These are phyloP conservation scores for Lithophane socia DNA, from an alignment of 2,888 invertebrate genomes.

Conservation along the genomic window DNA sequence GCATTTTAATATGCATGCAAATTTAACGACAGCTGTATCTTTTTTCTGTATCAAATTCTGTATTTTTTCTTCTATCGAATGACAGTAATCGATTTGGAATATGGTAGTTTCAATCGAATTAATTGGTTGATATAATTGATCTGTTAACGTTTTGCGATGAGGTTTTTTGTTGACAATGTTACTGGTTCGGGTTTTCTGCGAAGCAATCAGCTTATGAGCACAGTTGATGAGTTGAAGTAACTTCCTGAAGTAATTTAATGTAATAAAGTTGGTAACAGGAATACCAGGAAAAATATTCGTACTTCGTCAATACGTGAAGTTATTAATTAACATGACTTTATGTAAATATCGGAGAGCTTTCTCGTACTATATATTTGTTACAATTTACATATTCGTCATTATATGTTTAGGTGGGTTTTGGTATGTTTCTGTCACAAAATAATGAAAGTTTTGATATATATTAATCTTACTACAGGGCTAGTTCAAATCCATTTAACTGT, in stretches of 20 bases:
- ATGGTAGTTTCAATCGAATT: conserved; percentile 34
- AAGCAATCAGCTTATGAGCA: conserved; percentile 14
- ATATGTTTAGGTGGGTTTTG: not conserved
- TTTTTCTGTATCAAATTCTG: conserved; percentile 53
- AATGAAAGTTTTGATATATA: not conserved
- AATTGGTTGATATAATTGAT: conserved; percentile 55
- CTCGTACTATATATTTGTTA: not conserved
- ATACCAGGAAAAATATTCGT: conserved; percentile 13
- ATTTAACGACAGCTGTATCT: conserved; percentile 64
- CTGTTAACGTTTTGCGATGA: conserved; percentile 35
- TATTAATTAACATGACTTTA: conserved; percentile 5
- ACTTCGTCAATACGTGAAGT: not conserved
- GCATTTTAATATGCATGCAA: conserved; percentile 73
- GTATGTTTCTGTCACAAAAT: not conserved
- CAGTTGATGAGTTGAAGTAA: conserved; percentile 14
- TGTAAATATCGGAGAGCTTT: conserved; percentile 17
- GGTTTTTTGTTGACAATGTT: conserved; percentile 50
- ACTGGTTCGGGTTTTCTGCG: conserved; percentile 12
- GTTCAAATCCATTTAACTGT: not conserved
- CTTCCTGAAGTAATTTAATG: conserved; percentile 22
- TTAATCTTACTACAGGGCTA: not conserved
- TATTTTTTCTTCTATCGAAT: conserved; percentile 46
- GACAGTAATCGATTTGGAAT: conserved; percentile 50
- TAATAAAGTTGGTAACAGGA: conserved; percentile 20
- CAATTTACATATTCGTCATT: not conserved